phyloP scores from a whole-genome alignment of 2,888 invertebrate species.

The Nomada flava region DNA sequence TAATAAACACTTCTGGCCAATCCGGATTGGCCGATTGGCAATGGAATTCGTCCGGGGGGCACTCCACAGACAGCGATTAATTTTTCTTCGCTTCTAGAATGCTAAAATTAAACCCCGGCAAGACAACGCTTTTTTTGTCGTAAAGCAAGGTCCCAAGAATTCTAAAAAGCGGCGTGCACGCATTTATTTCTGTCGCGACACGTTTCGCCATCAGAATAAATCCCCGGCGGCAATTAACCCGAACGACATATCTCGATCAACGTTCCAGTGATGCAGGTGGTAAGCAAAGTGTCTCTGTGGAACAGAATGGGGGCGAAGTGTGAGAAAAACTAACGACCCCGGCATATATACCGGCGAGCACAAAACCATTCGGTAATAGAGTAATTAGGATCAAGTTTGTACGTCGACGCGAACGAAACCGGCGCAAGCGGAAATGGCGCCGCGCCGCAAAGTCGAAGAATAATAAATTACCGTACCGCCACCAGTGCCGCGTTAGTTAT shows the following conservation, averaged over 20 bases:
- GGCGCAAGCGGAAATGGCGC: constrained; percentile 32
- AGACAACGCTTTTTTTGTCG: constrained; percentile 37
- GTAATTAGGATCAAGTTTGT: constrained; percentile 10
- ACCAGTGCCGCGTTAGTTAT: neutral
- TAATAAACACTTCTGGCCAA: neutral
- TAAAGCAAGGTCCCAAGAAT: constrained; percentile 21
- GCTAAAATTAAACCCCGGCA: constrained; percentile 46
- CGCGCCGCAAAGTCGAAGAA: constrained; percentile 5
- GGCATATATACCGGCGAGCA: neutral
- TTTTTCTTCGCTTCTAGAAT: constrained; percentile 40
- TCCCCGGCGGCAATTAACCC: too few species aligned
- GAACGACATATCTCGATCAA: neutral
- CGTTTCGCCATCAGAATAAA: too few species aligned
- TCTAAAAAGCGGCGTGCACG: neutral
- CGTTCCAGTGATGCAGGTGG: neutral
- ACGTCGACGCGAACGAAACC: neutral
- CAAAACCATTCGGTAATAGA: neutral
- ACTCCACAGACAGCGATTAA: constrained; percentile 30
- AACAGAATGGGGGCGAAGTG: too few species aligned
- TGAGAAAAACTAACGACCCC: neutral
- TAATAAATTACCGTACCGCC: constrained; percentile 21
- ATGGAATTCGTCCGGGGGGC: constrained; percentile 27
- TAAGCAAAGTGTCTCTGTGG: neutral
- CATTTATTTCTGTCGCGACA: neutral
- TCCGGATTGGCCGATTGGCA: neutral